A percentile compares a stretch with the other conserved stretches of the same genome.
Evolutionary conservation across 2,113 vertebrate species (phyloP).

Genomic region (Tautogolabrus adspersus): DNA sequence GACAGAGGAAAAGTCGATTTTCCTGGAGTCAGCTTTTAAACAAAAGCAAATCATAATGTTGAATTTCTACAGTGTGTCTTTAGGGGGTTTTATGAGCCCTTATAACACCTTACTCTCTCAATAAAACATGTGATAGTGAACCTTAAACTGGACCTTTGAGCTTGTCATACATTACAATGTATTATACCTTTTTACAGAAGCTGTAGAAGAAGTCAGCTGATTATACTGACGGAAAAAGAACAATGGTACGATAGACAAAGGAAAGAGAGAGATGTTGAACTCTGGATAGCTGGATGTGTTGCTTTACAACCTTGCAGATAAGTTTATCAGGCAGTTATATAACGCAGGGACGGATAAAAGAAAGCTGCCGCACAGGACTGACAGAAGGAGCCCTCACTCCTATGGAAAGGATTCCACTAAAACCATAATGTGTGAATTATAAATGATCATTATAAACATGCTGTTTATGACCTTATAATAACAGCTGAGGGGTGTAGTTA

Average conservation of each 20-base stretch:
- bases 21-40: constrained; percentile 30
- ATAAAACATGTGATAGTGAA: constrained; percentile 29
- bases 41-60: not conserved
- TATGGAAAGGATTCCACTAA: not conserved
- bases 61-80: not conserved
- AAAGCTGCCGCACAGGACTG: not conserved
- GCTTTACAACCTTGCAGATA: constrained; percentile 20
- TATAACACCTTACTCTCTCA: not conserved
- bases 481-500: not conserved
- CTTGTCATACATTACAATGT: constrained; percentile 3
- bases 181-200: constrained; percentile 9
- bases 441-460: not conserved
- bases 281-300: not conserved
- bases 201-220: not conserved
- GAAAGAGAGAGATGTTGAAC: not conserved
- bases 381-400: not conserved
- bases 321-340: not conserved
- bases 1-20: constrained; percentile 20
- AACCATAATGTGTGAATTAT: not conserved
- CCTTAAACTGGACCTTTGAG: constrained; percentile 45
- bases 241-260: no score
- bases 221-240: not conserved
- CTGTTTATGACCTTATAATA: no score
- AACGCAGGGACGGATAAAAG: not conserved
- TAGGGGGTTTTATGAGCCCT: not conserved